Base-by-base conservation (phyloP, 2,113 vertebrate species). In the Gallinago jamesoni region DNA sequence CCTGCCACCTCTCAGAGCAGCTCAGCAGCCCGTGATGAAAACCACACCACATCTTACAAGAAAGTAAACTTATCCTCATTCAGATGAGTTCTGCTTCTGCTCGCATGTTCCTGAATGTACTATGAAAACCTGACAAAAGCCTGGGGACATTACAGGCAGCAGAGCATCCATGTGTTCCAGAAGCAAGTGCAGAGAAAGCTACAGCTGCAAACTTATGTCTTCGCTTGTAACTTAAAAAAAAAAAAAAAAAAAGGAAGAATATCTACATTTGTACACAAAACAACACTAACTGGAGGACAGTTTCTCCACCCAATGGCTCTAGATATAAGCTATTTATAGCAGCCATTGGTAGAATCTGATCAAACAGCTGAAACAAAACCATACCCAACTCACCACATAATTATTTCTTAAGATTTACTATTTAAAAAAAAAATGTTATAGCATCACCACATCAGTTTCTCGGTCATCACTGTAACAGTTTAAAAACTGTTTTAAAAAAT, bases 331-430 rank as follows among this genome's bases (percentile, higher is more conserved):
- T 76, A 16, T 59, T 72, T 56, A 70, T 18, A 82, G 78, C 30
- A 74, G 53, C 35, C 20, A 21, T 15, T 21, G 12, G 31, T 20
- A 78, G n/a, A 67, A 85, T 6, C 25, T 83, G 37, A 60, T 64
- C 48, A 67, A 83, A 62, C 27, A 83, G 59, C 68, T 59, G 23
- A 88, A 89, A 68, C 15, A 66, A 57, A 83, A 56, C 0, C 37
- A 33, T 41, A 57, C 10, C 22, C 20, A 68, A 19, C 14, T 60
- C 6, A 2, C 28, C 19, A 31, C 0, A 0, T 7, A 48, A 48
- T 37, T 0, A 27, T 28, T 82, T 72, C 76, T 68, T 45, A 62
- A 45, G 39, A 67, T 39, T 48, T 33, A 56, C 2, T 12, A 43
- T 24, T 88, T 69, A 59, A 75, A 84, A 63, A 63, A 75, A 81